Percentiles rank a stretch among this genome's conserved stretches.
Evolutionary conservation across 1,140 invertebrate species (phyloP).

Genomic region (Drosophila parvula): DNA sequence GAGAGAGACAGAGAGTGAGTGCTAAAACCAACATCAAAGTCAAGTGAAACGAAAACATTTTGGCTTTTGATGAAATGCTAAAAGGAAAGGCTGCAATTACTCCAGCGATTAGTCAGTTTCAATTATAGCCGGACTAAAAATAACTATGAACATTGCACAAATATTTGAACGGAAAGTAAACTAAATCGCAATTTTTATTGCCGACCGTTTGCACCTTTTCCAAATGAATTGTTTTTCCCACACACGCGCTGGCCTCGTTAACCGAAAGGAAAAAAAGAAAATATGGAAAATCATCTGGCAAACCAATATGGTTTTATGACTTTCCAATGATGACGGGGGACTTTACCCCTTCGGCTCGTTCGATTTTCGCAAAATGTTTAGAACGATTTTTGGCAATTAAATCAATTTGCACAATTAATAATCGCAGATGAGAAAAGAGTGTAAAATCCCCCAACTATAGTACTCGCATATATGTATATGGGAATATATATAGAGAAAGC

Average conservation of each 20-base stretch:
- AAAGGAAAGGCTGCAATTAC: constrained; percentile 19
- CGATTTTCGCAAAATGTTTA: constrained; percentile 62
- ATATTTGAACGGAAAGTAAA: constrained; percentile 45
- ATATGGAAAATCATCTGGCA: constrained; percentile 32
- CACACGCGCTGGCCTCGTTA: constrained; percentile 25
- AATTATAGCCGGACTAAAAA: constrained; percentile 13
- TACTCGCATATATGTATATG: background rate
- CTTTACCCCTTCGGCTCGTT: background rate
- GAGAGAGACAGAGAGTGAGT: constrained; percentile 2
- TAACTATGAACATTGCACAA: constrained; percentile 48
- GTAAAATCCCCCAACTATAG: constrained; percentile 20
- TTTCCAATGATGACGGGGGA: constrained; percentile 62
- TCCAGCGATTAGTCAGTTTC: constrained; percentile 48
- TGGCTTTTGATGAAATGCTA: constrained; percentile 19
- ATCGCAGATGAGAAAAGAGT: constrained; percentile 29
- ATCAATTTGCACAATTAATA: constrained; percentile 79
- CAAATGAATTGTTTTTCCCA: constrained; percentile 47
- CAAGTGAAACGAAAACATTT: constrained; percentile 26
- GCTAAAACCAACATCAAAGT: constrained; percentile 56
- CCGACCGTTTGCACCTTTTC: constrained; percentile 69
- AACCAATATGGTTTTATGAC: constrained; percentile 59
- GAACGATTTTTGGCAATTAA: constrained; percentile 69
- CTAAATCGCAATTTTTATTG: constrained; percentile 60
- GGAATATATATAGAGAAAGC: background rate
- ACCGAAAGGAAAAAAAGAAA: background rate